phyloP scores from a whole-genome alignment of 2,797 vertebrate genomes.

The Myiotriccus ornatus region DNA sequence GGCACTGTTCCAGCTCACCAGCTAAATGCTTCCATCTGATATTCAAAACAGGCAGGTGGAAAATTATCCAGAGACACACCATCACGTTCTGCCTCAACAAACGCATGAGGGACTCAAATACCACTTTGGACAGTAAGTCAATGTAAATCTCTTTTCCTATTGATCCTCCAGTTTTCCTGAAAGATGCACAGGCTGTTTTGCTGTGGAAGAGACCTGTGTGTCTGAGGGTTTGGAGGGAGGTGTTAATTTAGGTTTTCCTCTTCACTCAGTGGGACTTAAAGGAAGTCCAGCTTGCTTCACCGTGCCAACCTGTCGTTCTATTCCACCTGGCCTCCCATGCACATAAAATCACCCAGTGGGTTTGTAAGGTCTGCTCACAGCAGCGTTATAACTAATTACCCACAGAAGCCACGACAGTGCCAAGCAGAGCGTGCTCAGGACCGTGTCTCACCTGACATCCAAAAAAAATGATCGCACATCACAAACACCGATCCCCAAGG shows the following conservation, averaged over 20 bases:
- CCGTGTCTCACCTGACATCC: constrained; percentile 15
- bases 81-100: constrained; percentile 39
- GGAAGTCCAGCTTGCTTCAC: neutral
- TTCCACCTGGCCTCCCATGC: constrained; percentile 32
- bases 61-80: constrained; percentile 43
- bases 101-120: constrained; percentile 10
- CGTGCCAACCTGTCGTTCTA: neutral
- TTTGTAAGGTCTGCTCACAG: neutral
- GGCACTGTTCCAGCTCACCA: neutral
- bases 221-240: neutral
- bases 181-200: neutral
- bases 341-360: constrained; percentile 2
- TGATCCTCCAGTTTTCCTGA: neutral
- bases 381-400: neutral
- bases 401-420: neutral
- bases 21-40: constrained; percentile 38
- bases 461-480: constrained; percentile 9
- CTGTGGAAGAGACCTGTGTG: neutral
- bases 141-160: constrained; percentile 6
- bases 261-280: neutral
- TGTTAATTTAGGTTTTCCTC: constrained; percentile 2
- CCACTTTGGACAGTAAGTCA: neutral
- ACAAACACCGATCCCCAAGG: neutral
- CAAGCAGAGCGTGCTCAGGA: constrained; percentile 13
- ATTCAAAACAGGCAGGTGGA: constrained; percentile 60